Base-by-base conservation (phyloP, 1,140 invertebrate genomes). In the Homarus americanus region DNA sequence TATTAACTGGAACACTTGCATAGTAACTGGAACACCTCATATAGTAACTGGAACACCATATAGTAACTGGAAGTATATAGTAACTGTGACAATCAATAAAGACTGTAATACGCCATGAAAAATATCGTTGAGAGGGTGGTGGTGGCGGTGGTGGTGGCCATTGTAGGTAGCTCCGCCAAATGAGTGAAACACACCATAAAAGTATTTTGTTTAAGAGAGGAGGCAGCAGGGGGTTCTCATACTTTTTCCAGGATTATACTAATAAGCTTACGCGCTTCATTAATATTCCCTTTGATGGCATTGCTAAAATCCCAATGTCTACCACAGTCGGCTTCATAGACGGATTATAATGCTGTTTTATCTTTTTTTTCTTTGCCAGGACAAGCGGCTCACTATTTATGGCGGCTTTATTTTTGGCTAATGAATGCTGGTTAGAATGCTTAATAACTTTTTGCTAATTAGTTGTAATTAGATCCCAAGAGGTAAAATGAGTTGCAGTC, bases 241-340 rank as follows among this genome's bases (percentile, higher is more conserved):
- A 66, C 53, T 87, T 79, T 87, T 41, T 72, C 44, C 38, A 58
- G 53, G 85, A 87, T 87, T 87, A 87, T 87, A 87, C 85, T 87
- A 87, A 87, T 87, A 87, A 87, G 85, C 85, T 87, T 87, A 87
- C 49, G 66, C 41, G 76, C 85, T 87, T 87, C 85, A 87, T 87
- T 87, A 87, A 87, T 87, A 87, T 87, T 87, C 85, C 41, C 85
- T 87, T 87, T 87, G 85, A 87, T 79, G 85, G 85, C 58, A 87
- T 87, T 87, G 85, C 85, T 87, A 87, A 87, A 87, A 87, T 79
- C 85, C 75, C 75, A 79, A 87, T 79, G 75, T 87, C 85, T 87
- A 69, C 75, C 76, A 49, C 75, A 87, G 85, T 66, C 85, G 76
- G 85, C 85, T 79, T 79, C 75, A 79, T 79, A 66, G 79, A 79